phyloP scores from a whole-genome alignment of 2,888 invertebrate species.

The Rhagonycha lutea region DNA sequence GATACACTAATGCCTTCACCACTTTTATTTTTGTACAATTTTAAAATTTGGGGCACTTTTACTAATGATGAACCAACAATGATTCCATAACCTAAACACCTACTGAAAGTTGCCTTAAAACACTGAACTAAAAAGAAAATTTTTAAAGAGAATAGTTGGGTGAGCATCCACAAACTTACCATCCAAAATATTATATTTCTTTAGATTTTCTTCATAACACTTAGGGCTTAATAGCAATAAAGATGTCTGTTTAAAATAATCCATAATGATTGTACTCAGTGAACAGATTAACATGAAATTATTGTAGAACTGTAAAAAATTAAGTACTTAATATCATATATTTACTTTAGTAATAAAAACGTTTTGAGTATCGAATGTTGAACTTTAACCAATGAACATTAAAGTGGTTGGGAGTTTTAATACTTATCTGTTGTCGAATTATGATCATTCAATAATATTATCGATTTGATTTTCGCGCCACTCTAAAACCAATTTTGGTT shows the following conservation, averaged over 20 bases:
- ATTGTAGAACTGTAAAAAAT: background rate
- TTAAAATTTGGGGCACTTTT: slow-evolving; percentile 95
- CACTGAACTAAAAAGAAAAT: slow-evolving; percentile 75
- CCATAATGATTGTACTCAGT: slow-evolving; percentile 40
- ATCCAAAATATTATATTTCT: slow-evolving; percentile 81
- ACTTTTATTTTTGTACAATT: slow-evolving; percentile 81
- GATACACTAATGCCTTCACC: slow-evolving; percentile 87
- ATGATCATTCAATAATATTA: too few species aligned
- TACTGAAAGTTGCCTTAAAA: slow-evolving; percentile 85
- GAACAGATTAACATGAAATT: background rate
- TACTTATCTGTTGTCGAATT: background rate
- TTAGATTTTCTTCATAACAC: slow-evolving; percentile 85
- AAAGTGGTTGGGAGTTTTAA: background rate
- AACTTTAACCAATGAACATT: background rate
- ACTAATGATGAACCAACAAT: slow-evolving; percentile 92
- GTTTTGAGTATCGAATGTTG: background rate
- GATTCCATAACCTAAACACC: slow-evolving; percentile 85
- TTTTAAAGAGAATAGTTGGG: background rate
- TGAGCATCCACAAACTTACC: slow-evolving; percentile 63
- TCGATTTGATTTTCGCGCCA: background rate
- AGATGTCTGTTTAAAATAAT: slow-evolving; percentile 58
- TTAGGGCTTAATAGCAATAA: slow-evolving; percentile 73
- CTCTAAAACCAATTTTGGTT: too few species aligned
- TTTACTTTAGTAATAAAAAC: background rate
- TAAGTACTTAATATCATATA: background rate